Conservation (phyloP, 2,888 invertebrate genomes). For the Heliconius hortense region DNA sequence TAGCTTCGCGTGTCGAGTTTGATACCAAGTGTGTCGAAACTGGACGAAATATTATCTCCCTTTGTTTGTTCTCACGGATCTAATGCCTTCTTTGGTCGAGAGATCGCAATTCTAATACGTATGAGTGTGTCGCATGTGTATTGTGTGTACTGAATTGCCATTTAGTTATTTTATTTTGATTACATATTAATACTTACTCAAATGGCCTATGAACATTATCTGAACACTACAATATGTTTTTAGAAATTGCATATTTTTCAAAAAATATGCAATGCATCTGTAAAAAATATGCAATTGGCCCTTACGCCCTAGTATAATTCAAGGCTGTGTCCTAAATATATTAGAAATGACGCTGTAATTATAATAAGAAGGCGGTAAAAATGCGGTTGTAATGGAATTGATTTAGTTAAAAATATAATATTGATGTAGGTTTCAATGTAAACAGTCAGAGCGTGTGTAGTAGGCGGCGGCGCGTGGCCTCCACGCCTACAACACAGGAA, state of each 20-base stretch:
- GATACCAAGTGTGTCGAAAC: slow-evolving; percentile 37
- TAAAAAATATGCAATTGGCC: no score
- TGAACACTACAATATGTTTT: no score
- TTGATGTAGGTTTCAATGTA: slow-evolving; percentile 53
- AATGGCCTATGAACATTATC: no score
- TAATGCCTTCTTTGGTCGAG: slow-evolving; percentile 32
- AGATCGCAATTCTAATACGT: not conserved
- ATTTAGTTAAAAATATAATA: slow-evolving; percentile 58
- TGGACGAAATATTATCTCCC: slow-evolving; percentile 35
- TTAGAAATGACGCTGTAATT: not conserved
- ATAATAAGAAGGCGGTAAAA: slow-evolving; percentile 15
- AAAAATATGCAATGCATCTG: no score
- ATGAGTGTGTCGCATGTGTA: not conserved
- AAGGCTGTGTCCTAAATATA: not conserved
- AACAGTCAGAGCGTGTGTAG: slow-evolving; percentile 40
- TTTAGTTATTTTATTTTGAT: not conserved
- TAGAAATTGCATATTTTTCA: no score
- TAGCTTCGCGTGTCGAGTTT: slow-evolving; percentile 39
- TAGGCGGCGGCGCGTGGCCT: slow-evolving; percentile 64
- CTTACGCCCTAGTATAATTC: no score
- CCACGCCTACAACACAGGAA: slow-evolving; percentile 67
- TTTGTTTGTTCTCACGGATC: slow-evolving; percentile 42
- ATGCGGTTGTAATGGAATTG: slow-evolving; percentile 23
- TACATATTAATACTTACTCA: no score
- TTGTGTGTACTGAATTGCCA: not conserved